Evolutionary conservation across 2,113 vertebrate genomes (phyloP), one percentile per base, ranked within the genome.

Genomic region (Chaetodon trifascialis): DNA sequence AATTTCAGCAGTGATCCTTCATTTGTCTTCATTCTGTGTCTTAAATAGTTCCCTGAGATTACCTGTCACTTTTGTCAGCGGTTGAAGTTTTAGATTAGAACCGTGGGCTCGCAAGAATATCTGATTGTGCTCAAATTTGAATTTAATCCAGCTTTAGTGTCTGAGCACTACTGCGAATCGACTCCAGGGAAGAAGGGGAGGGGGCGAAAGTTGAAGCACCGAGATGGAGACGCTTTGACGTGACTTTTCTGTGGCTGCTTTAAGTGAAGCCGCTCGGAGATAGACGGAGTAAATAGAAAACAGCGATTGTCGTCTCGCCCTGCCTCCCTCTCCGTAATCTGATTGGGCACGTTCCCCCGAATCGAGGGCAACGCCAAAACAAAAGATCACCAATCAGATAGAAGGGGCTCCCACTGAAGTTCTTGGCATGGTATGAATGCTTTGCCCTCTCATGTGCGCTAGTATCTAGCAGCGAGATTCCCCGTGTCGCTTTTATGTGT

Each of bases 331-430:
- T 49, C 77, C 25, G 52, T 93, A 93, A 94, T 94, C 91, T 89
- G 89, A 94, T 93, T 92, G 91, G 92, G 84, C 85, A 84, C 88
- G 79, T 90, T 89, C 79, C 85, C 25, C 78, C 74, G 84, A 93
- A 91, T 89, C 67, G 88, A 89, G 89, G 91, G 90, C 86, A 89
- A 84, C 84, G 88, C 86, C 88, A 87, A 91, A 93, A 93, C 89
- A 92, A 94, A 93, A 94, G 92, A 92, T 91, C 91, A 91, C 92
- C 93, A 92, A 94, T 94, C 94, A 94, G 95, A 95, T 95, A 94
- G 77, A 79, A 51, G 88, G 75, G 89, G 89, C 89, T 92, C 88
- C 86, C 83, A 84, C 89, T 91, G 89, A 90, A 80, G 85, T 86
- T 88, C 81, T 89, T 93, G 90, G 94, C 93, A 90, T 84, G 82